Evolutionary conservation across 1,140 invertebrate species (phyloP).

Genomic region (Bombus superbus): DNA sequence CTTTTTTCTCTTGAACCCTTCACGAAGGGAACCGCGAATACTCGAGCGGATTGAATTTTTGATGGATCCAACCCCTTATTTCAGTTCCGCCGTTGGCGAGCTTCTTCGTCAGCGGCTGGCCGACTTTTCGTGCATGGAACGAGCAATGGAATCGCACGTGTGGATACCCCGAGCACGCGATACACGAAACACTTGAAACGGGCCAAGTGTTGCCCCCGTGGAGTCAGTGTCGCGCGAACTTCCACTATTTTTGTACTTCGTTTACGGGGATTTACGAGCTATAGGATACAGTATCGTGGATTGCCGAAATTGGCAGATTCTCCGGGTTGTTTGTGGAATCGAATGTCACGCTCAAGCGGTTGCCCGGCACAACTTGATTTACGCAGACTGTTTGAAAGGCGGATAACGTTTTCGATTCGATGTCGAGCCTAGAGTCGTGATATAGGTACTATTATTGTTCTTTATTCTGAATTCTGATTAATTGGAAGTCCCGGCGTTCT

Average conservation of each 20-base stretch:
- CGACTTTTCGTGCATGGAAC: constrained; percentile 18
- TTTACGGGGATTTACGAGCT: constrained; percentile 52
- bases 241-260: constrained; percentile 54
- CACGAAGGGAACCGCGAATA: constrained; percentile 45
- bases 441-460: neutral
- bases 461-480: neutral
- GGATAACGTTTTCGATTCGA: neutral
- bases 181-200: constrained; percentile 7
- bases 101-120: constrained; percentile 3
- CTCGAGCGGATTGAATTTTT: constrained; percentile 73
- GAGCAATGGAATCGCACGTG: constrained; percentile 21
- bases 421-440: too few relatives aligned
- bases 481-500: too few relatives aligned
- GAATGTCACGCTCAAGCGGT: constrained; percentile 42
- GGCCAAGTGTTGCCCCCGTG: neutral
- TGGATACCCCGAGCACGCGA: constrained; percentile 39
- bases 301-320: constrained; percentile 43
- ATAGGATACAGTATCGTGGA: constrained; percentile 19
- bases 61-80: constrained; percentile 45
- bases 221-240: constrained; percentile 42
- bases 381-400: constrained; percentile 1
- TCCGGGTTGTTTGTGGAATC: constrained; percentile 45
- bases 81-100: neutral
- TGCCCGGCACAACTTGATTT: constrained; percentile 13
- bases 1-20: constrained; percentile 31